A percentile compares a stretch with the other conserved stretches of the same genome.
phyloP scores from a whole-genome alignment of 2,888 invertebrate genomes.

The Torymus aiolomorphi region DNA sequence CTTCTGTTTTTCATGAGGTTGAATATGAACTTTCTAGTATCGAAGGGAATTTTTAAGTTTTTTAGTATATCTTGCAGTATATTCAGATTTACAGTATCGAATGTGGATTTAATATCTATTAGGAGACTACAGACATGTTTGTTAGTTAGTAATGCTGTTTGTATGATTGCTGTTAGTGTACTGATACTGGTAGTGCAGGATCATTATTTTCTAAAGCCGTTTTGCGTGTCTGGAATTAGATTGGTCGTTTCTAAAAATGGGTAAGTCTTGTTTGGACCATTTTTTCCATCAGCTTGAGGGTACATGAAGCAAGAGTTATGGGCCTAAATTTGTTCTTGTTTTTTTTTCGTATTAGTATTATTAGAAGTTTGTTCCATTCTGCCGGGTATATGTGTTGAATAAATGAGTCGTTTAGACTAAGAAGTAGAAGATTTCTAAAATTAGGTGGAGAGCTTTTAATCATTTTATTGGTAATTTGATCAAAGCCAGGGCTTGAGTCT shows the following conservation, averaged over 20 bases:
- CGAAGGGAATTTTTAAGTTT: slow-evolving; percentile 9
- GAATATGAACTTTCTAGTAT: slow-evolving; percentile 7
- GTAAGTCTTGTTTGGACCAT: not conserved
- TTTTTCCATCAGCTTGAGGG: slow-evolving; percentile 5
- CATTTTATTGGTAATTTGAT: slow-evolving; percentile 5
- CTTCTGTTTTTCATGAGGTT: slow-evolving; percentile 11
- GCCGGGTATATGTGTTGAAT: not conserved
- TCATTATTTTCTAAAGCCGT: slow-evolving; percentile 17
- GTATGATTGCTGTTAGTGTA: not conserved
- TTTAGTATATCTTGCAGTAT: slow-evolving; percentile 2
- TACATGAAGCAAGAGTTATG: slow-evolving; percentile 1
- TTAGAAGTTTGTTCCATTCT: slow-evolving; percentile 4
- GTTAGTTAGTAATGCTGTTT: not conserved
- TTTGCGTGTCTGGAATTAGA: not conserved
- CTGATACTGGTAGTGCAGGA: not conserved
- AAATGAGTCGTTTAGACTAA: not conserved
- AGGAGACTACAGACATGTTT: not conserved
- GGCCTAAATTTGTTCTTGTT: slow-evolving; percentile 11
- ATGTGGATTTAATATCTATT: slow-evolving; percentile 21
- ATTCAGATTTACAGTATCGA: slow-evolving; percentile 7
- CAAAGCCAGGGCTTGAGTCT: not conserved
- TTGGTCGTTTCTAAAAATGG: not conserved
- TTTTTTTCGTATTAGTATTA: slow-evolving; percentile 3
- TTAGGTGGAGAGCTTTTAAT: not conserved
- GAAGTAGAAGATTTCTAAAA: not conserved